These are phyloP conservation scores for Stegophylla sp. DNA, from an alignment of 2,888 invertebrate genomes.

Conservation along the genomic window DNA sequence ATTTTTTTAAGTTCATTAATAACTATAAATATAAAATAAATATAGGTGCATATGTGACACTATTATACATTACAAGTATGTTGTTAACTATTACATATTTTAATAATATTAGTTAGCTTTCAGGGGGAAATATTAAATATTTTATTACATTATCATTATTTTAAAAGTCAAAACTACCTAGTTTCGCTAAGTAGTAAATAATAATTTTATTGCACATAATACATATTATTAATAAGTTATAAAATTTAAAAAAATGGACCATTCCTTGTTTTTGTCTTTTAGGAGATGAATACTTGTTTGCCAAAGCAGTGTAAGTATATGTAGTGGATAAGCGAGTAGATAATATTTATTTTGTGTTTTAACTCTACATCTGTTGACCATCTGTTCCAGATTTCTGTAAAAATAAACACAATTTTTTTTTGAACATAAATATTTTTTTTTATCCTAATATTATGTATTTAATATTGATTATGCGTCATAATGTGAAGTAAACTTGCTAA, in stretches of 20 bases:
- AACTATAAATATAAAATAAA: background rate
- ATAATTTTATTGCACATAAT: constrained; percentile 49
- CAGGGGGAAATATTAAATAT: background rate
- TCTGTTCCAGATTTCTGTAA: constrained; percentile 58
- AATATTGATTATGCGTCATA: constrained; percentile 15
- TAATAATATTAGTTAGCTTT: background rate
- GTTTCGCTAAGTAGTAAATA: constrained; percentile 35
- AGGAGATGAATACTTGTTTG: constrained; percentile 52
- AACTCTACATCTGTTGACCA: constrained; percentile 55
- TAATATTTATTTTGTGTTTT: constrained; percentile 50
- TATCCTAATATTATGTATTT: constrained; percentile 6
- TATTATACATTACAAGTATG: background rate
- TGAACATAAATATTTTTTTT: constrained; percentile 34
- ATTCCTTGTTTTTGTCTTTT: constrained; percentile 41
- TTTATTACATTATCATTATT: too few species aligned
- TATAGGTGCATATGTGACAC: background rate
- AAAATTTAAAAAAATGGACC: constrained; percentile 36
- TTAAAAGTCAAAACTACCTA: constrained; percentile 29
- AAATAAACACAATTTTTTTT: constrained; percentile 52
- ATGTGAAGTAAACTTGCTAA: constrained; percentile 34
- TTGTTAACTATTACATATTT: background rate
- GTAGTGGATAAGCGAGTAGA: constrained; percentile 47
- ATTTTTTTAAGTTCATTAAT: background rate
- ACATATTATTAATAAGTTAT: constrained; percentile 30
- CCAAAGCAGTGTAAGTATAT: constrained; percentile 47